A percentile compares a stretch with the other conserved stretches of the same genome.
Evolutionary conservation across 2,888 invertebrate species (phyloP).

Genomic region (Drosophila mimetica): DNA sequence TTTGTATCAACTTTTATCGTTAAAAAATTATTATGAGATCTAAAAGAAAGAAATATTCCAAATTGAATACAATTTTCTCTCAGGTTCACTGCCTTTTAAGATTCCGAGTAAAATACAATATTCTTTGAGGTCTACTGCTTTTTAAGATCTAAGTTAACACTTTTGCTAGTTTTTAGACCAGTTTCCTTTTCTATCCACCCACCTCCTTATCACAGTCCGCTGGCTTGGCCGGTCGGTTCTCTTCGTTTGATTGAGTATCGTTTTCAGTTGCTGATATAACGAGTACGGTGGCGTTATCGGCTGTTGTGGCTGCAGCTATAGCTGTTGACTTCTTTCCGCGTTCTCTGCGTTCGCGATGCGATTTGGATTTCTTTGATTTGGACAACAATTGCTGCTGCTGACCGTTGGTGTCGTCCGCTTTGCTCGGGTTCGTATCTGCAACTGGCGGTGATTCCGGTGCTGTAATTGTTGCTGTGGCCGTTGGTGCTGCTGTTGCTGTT

Average conservation of each 20-base stretch:
- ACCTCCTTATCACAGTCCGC: constrained; percentile 73
- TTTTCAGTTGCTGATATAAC: constrained; percentile 51
- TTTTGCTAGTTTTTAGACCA: background rate
- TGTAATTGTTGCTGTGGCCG: constrained; percentile 39
- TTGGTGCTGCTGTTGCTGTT: constrained; percentile 38
- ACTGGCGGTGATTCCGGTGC: constrained; percentile 67
- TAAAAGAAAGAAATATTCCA: too few species aligned
- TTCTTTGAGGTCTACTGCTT: too few species aligned
- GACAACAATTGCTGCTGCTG: constrained; percentile 20
- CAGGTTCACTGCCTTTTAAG: too few species aligned
- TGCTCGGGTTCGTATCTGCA: constrained; percentile 67
- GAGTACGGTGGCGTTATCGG: constrained; percentile 43
- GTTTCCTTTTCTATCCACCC: background rate
- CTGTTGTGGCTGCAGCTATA: constrained; percentile 4
- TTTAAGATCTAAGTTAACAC: too few species aligned
- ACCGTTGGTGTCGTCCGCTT: constrained; percentile 66
- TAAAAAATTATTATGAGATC: too few species aligned
- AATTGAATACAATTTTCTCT: too few species aligned
- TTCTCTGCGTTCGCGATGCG: constrained; percentile 62
- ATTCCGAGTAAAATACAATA: too few species aligned
- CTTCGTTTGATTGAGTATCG: constrained; percentile 45
- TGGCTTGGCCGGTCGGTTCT: constrained; percentile 28
- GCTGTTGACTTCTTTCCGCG: constrained; percentile 63
- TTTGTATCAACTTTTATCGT: too few species aligned
- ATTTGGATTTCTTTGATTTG: constrained; percentile 63